Evolutionary conservation across 2,797 vertebrate genomes (phyloP).

Genomic region (Dromococcyx pavoninus): DNA sequence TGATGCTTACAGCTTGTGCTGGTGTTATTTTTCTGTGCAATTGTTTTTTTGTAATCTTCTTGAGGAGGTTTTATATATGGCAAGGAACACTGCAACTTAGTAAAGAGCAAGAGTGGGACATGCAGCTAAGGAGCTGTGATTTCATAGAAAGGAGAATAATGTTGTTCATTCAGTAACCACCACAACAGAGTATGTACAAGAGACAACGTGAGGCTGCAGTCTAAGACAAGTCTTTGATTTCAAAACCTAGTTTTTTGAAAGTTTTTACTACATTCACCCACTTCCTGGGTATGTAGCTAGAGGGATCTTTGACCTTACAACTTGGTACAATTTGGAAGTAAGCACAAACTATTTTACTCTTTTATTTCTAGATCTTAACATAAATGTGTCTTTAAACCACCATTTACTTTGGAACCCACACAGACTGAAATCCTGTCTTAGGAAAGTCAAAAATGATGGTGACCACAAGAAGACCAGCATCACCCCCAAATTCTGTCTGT

Average conservation of each 20-base stretch:
- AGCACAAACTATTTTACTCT: not conserved
- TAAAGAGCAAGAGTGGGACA: not conserved
- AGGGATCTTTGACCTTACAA: not conserved
- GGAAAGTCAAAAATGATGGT: not conserved
- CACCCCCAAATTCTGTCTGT: not conserved
- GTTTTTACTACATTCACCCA: not conserved
- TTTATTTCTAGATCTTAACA: not conserved
- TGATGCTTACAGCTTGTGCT: not conserved
- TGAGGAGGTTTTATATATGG: not conserved
- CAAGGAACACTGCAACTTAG: not conserved
- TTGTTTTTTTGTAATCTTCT: not conserved
- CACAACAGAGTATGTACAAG: not conserved
- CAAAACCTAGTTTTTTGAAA: not conserved
- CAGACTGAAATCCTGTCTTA: not conserved
- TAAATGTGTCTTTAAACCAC: not conserved
- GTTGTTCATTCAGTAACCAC: not conserved
- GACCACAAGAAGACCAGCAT: not conserved
- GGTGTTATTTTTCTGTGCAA: not conserved
- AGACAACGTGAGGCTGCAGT: no score
- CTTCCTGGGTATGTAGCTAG: not conserved
- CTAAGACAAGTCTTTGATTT: not conserved
- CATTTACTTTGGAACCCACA: not conserved
- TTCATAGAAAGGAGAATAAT: not conserved
- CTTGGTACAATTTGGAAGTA: not conserved
- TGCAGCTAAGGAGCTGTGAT: not conserved